Base-by-base conservation (phyloP, 2,888 invertebrate species). In the Amblyteles armatorius region DNA sequence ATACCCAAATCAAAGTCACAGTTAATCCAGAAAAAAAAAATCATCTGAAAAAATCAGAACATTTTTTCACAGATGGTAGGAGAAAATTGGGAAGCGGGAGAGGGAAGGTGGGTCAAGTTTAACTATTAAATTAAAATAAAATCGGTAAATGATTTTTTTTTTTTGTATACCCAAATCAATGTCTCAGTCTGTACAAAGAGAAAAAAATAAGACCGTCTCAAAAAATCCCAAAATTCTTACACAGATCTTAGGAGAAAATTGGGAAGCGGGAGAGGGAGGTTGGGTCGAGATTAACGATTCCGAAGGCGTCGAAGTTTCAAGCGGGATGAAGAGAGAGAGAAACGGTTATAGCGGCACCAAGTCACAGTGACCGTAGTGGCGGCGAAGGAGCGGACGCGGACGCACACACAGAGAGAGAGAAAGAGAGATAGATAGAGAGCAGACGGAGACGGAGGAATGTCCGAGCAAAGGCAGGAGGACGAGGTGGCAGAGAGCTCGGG, bases 381-480 rank as follows among this genome's bases (percentile, higher is more conserved):
- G 1, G 55, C 36, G 13, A 67, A 57, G 57, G 57, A 26, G 57
- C 26, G 22, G 16, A 3, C 57, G 57, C 3, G 7, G 11, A 11
- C 26, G 3, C 26, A 22, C 22, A 22, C 7, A 22, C 19, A 33
- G n/a, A 55, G 55, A 74, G 72, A 67, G 52, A 67, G 57, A 22
- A 13, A 55, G 57, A 69, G 67, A 67, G 63, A 67, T 22, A 57
- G 57, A 22, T 13, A 33, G 68, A 52, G 65, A 65, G 50, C 16
- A 29, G 73, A 73, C 44, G 33, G 26, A 72, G 71, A 60, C 7
- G 50, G 63, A 76, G 80, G 83, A 83, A 83, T 79, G 81, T 81
- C 83, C 76, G 63, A 40, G 67, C 19, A 40, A 69, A 71, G 77
- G 76, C 71, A 79, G 72, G 84, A 76, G 69, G 79, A 84, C 63